phyloP scores from a whole-genome alignment of 2,888 invertebrate genomes.

The Frankliniella fusca region DNA sequence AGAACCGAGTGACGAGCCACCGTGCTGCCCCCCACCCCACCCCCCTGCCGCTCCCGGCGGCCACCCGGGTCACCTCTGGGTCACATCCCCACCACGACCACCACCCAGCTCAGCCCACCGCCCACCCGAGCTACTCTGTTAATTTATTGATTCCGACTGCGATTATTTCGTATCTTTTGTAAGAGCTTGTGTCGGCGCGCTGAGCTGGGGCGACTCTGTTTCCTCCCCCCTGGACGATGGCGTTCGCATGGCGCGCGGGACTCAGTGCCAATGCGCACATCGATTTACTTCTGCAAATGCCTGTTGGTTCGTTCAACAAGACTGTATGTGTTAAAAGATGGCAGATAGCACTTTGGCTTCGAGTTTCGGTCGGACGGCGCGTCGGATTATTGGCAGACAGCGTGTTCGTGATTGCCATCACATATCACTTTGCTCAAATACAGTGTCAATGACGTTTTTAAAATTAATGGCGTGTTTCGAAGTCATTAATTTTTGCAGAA shows the following conservation, averaged over 20 bases:
- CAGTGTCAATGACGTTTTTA: not conserved
- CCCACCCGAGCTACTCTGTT: no score
- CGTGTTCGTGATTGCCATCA: slow-evolving; percentile 3
- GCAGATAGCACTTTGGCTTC: not conserved
- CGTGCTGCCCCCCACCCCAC: not conserved
- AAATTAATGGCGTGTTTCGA: not conserved
- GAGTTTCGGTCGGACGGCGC: not conserved
- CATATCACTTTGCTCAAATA: slow-evolving; percentile 6
- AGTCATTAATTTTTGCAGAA: not conserved
- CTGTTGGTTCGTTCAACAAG: not conserved
- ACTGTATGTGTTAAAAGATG: not conserved
- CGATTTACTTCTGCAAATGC: not conserved
- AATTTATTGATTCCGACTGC: no score
- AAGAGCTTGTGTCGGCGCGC: no score
- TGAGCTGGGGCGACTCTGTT: no score
- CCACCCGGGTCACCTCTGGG: not conserved
- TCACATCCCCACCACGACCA: no score
- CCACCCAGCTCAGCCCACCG: no score
- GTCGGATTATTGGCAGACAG: not conserved
- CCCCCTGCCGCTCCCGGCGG: not conserved
- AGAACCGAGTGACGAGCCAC: not conserved
- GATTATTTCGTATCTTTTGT: no score
- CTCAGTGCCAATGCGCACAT: no score
- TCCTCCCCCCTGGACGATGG: no score
- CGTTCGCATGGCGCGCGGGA: no score